Base-by-base conservation (phyloP, 2,888 invertebrate species). In the Dryomyza anilis region DNA sequence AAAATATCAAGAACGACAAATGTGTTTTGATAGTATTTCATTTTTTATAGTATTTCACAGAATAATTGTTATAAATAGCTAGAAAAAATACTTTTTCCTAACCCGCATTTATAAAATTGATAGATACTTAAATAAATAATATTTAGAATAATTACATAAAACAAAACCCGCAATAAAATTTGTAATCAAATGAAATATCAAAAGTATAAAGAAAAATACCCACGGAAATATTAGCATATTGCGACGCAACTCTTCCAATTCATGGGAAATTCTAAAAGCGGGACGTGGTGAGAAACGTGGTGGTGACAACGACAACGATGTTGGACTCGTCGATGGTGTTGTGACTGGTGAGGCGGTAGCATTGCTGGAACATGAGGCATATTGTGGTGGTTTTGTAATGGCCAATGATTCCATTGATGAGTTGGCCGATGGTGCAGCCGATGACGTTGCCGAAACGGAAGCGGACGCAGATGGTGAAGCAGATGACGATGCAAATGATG, bases 141-240 rank as follows among this genome's bases (percentile, higher is more conserved):
- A n/a, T n/a, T n/a, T n/a, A n/a, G n/a, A n/a, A n/a, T n/a, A n/a
- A n/a, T n/a, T n/a, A n/a, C n/a, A n/a, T n/a, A n/a, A n/a, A n/a
- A n/a, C n/a, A n/a, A n/a, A n/a, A n/a, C n/a, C n/a, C n/a, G n/a
- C n/a, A n/a, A n/a, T n/a, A n/a, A n/a, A n/a, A n/a, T n/a, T n/a
- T n/a, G n/a, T n/a, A n/a, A n/a, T n/a, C n/a, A n/a, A n/a, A n/a
- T n/a, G n/a, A n/a, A n/a, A n/a, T n/a, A n/a, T n/a, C n/a, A n/a
- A n/a, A n/a, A n/a, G n/a, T n/a, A 61, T 30, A 64, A 12, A 66
- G 63, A 65, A 58, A 58, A 67, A 67, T 82, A 78, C 84, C 83
- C 82, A 86, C 86, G 85, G 84, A 79, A 84, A 86, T 71, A 85
- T 83, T 67, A 84, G 78, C 67, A 86, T 77, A 19, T 85, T 84